Base-by-base conservation (phyloP, 2,797 vertebrate species). In the Lutjanus argentimaculatus region DNA sequence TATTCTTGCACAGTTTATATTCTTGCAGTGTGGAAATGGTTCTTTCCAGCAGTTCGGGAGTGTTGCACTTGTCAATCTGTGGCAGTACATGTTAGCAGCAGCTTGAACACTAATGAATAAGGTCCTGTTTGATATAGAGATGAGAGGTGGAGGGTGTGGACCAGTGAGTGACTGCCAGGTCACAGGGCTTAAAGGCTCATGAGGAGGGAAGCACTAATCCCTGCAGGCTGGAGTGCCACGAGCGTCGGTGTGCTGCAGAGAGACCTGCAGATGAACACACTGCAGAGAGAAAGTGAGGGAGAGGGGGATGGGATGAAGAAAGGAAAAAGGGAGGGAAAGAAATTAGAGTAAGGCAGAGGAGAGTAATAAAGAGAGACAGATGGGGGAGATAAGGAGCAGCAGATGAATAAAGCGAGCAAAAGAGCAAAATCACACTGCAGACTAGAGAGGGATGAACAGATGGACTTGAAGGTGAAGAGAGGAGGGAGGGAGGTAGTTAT, bases 141-240 rank as follows among this genome's bases (percentile, higher is more conserved):
- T 55, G 68, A 77, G 58, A 70, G 13, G 66, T 14, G 67, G 64
- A 76, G 79, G 72, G 80, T 30, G 85, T 77, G n/a, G 79, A 82
- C 71, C 67, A 76, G 49, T 77, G 58, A 72, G 49, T 42, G 77
- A 61, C 45, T 21, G 66, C 73, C 72, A 49, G 71, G 73, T 89
- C 85, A 83, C 72, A 12, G 57, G 49, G 85, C 87, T 89, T 91
- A 91, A 86, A 86, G 77, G 82, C 85, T 90, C 86, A 85, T 7
- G 13, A 49, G 55, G 76, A 82, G 73, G 65, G 55, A 72, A 63
- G 65, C 75, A 13, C 62, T 88, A 92, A 92, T 93, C 89, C 81
- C 61, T n/a, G 53, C 81, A n/a, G 67, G 71, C 68, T 67, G 7
- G 40, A 57, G 45, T 8, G 48, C 49, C 53, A 6, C 42, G 21